phyloP scores from a whole-genome alignment of 1,140 invertebrate species.

The Trichoplusia ni region DNA sequence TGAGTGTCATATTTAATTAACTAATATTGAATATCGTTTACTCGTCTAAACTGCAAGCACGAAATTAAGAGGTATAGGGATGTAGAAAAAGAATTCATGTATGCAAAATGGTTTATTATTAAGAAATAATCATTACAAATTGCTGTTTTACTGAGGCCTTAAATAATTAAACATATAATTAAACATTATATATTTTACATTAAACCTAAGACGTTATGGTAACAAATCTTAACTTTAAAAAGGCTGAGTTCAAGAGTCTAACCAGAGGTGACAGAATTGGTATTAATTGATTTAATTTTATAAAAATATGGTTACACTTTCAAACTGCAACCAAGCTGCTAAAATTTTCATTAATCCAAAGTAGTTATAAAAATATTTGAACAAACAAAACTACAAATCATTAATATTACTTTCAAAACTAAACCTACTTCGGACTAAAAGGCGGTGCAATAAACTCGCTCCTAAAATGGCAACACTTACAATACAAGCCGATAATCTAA shows the following conservation, averaged over 20 bases:
- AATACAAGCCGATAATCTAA: slow-evolving; percentile 26
- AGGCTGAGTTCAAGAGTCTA: slow-evolving; percentile 72
- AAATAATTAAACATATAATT: slow-evolving; percentile 30
- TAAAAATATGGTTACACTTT: slow-evolving; percentile 59
- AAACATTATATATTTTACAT: slow-evolving; percentile 19
- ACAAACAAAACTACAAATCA: background rate
- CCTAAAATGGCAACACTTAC: slow-evolving; percentile 62
- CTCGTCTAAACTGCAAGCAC: too few relatives aligned
- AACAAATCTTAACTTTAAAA: slow-evolving; percentile 34
- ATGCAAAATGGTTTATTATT: slow-evolving; percentile 34
- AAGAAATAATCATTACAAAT: slow-evolving; percentile 28
- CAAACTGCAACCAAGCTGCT: slow-evolving; percentile 54
- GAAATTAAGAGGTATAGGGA: too few relatives aligned
- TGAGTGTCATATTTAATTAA: too few relatives aligned
- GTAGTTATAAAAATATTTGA: background rate
- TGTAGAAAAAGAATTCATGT: slow-evolving; percentile 5
- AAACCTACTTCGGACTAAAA: slow-evolving; percentile 1
- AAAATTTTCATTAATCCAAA: slow-evolving; percentile 2
- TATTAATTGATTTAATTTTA: slow-evolving; percentile 3
- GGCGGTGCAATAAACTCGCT: slow-evolving; percentile 3
- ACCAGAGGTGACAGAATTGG: slow-evolving; percentile 36
- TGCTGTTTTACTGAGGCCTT: slow-evolving; percentile 10
- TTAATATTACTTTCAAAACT: slow-evolving; percentile 14
- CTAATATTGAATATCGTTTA: too few relatives aligned
- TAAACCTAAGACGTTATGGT: slow-evolving; percentile 26